Base-by-base conservation (phyloP, 2,888 invertebrate species). In the Andrena fulva region DNA sequence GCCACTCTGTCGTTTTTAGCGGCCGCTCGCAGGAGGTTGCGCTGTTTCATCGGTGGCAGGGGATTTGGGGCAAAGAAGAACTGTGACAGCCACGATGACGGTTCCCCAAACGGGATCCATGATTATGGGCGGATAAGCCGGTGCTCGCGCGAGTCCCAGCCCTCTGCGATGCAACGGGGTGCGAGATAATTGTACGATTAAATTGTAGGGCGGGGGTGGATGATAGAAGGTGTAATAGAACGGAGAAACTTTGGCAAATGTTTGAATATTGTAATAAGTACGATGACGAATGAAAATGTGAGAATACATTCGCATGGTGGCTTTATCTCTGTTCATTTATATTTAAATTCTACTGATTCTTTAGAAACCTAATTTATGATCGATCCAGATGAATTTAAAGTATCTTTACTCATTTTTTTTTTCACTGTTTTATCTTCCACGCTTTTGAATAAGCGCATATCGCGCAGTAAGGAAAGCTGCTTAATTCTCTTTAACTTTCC, bases 21-120 rank as follows among this genome's bases (percentile, higher is more conserved):
- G 10, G 10, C 29, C 27, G 77, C 73, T 59, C 20, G 20, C 20
- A 56, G 29, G 24, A 33, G 29, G 20, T 35, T 24, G 29, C 29
- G 60, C 29, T 35, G 27, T 74, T 74, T 63, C 31, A 54, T 63
- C 54, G 48, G 27, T 10, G 31, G 48, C 20, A 16, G n/a, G 62
- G n/a, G 2, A 42, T 31, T 52, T 5, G 29, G 12, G 12, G 24
- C 62, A 76, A 68, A 68, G 62, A 54, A 42, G 31, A 42, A 2
- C 16, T 35, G 20, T 31, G 33, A 33, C 35, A 12, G 2, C n/a
- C n/a, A 12, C 20, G 59, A 68, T 48, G 48, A 68, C 48, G 24
- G 35, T 50, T n/a, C 27, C 5, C 12, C 10, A 16, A 42, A 66
- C 16, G 27, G 27, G 27, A n/a, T 24, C n/a, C 52, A 24, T 16